Base-by-base conservation (phyloP, 2,888 invertebrate genomes). In the Lacanobia oleracea region DNA sequence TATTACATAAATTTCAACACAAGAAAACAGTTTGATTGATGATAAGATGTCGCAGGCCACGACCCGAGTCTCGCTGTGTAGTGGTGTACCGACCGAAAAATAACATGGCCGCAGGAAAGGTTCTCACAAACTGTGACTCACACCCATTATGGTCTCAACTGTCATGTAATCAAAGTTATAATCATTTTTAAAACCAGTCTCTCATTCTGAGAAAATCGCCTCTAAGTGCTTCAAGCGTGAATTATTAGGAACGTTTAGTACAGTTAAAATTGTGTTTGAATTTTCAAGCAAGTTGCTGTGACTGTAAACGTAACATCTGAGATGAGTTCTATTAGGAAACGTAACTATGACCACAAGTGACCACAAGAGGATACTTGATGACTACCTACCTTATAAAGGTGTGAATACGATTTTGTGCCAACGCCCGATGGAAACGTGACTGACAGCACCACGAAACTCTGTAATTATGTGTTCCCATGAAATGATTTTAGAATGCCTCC, bases 271-370 rank as follows among this genome's bases (percentile, higher is more conserved):
- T 81, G 67, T 77, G 79, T 83, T 83, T 78, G 75, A 73, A 79
- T 66, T 69, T 74, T 66, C 27, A 40, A 62, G 57, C 43, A 70
- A 67, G 83, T 86, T 85, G 81, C 57, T 67, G 70, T 27, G 67
- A 72, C 82, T 88, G 87, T 89, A 87, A 87, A 43, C 5, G 14
- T 14, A 16, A 92, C 89, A 91, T 92, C 86, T 85, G 86, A 86
- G 89, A 88, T 89, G 86, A 86, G 84, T 86, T 87, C 65, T 86
- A 89, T 87, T 85, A 86, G 83, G 84, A 82, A 88, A 90, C 75
- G 89, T 89, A 94, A 94, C 94, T 90, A 91, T 86, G 82, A 85
- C 90, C 91, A 93, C 93, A 93, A 94, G 33, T 33, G 33, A 33
- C 33, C 33, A 33, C 33, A 33, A 91, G 91, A 90, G 81, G 79